Conservation (phyloP, 2,888 invertebrate species). For the Palloptera scutellata region DNA sequence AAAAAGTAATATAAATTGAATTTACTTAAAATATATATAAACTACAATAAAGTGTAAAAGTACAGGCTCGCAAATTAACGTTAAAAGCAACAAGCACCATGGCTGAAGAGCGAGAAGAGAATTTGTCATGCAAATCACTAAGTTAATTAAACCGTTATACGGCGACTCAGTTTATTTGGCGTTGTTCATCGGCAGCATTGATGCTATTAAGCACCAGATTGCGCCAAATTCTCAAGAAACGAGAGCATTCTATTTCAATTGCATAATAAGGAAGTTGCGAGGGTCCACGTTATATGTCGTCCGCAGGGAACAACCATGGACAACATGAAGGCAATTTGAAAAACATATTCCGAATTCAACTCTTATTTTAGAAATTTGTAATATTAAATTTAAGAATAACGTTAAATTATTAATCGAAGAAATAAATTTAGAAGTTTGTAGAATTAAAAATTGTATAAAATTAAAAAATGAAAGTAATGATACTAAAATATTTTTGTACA, state of each 20-base stretch:
- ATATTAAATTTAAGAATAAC: too few relatives aligned
- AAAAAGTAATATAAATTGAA: too few relatives aligned
- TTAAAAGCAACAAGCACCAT: conserved; percentile 19
- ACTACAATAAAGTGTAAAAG: too few relatives aligned
- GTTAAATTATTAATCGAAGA: too few relatives aligned
- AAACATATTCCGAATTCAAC: too few relatives aligned
- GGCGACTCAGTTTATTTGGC: conserved; percentile 24
- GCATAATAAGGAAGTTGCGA: conserved; percentile 18
- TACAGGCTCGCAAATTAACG: too few relatives aligned
- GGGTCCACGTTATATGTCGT: neutral
- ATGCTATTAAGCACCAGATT: conserved; percentile 18
- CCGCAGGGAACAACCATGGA: neutral
- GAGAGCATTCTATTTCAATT: conserved; percentile 21
- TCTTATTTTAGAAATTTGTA: too few relatives aligned
- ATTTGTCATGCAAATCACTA: conserved; percentile 24
- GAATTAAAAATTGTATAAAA: too few relatives aligned
- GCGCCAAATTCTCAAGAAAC: conserved; percentile 1
- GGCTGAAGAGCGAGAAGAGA: conserved; percentile 20
- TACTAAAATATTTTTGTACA: neutral
- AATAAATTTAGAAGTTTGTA: too few relatives aligned
- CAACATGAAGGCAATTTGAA: neutral
- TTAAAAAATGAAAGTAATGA: conserved; percentile 8
- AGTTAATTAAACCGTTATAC: conserved; percentile 24
- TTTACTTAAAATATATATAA: too few relatives aligned
- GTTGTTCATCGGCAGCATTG: conserved; percentile 23